Conservation (phyloP, 1,140 invertebrate genomes). For the Spodoptera frugiperda region DNA sequence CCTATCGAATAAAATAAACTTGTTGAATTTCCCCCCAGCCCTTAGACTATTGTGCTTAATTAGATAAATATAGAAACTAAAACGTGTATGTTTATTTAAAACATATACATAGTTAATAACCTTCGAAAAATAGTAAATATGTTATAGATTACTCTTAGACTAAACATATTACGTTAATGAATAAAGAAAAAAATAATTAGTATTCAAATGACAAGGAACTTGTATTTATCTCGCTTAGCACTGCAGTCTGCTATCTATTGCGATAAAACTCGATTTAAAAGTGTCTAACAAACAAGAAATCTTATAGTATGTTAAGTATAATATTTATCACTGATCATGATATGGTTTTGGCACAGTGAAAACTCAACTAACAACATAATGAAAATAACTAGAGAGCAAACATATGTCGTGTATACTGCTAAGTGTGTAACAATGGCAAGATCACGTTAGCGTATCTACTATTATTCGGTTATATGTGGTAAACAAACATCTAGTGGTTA, state of each 20-base stretch:
- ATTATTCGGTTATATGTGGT: constrained; percentile 27
- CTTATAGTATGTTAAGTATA: constrained; percentile 61
- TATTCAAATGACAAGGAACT: constrained; percentile 74
- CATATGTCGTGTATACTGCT: constrained; percentile 38
- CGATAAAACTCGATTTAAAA: constrained; percentile 49
- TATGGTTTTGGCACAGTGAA: constrained; percentile 84
- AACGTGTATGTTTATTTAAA: constrained; percentile 64
- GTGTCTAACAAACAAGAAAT: constrained; percentile 59
- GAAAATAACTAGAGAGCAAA: constrained; percentile 61
- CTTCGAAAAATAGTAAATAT: constrained; percentile 81
- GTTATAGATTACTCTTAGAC: constrained; percentile 65
- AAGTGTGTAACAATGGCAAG: constrained; percentile 45
- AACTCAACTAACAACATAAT: constrained; percentile 57
- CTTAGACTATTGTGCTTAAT: constrained; percentile 81
- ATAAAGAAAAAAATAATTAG: constrained; percentile 62
- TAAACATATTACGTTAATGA: constrained; percentile 63
- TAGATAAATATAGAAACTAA: constrained; percentile 63
- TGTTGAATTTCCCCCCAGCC: constrained; percentile 67
- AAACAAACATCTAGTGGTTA: constrained; percentile 17
- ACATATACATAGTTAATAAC: constrained; percentile 68
- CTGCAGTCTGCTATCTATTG: constrained; percentile 54
- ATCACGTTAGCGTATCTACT: constrained; percentile 40
- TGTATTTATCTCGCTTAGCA: constrained; percentile 65
- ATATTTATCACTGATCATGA: constrained; percentile 78
- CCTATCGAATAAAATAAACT: constrained; percentile 58